Evolutionary conservation across 2,113 vertebrate genomes (phyloP).

Genomic region (Mungos mungo): DNA sequence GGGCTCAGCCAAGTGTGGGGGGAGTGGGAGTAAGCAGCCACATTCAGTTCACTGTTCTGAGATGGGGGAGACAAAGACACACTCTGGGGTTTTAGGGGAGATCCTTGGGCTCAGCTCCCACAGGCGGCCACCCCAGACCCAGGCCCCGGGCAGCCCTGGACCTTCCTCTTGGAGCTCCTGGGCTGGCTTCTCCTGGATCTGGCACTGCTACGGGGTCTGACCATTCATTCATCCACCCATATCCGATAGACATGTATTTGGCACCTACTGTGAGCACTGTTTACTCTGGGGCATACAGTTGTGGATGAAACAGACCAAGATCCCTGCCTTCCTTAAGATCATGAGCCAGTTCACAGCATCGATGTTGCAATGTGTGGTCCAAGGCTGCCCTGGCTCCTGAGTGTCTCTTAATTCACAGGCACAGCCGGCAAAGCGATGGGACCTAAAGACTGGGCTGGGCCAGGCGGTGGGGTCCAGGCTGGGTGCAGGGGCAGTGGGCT

Average conservation of each 20-base stretch:
- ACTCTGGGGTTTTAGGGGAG: too few species aligned
- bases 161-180: background rate
- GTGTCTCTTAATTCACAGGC: background rate
- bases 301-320: fast-evolving
- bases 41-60: background rate
- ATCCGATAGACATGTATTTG: background rate
- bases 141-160: background rate
- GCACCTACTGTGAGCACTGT: background rate
- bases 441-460: background rate
- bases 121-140: too few species aligned
- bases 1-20: background rate
- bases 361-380: fast-evolving
- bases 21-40: fast-evolving
- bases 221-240: too few species aligned
- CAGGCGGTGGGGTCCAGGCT: too few species aligned
- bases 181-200: background rate
- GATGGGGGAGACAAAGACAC: background rate
- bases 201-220: fast-evolving
- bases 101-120: background rate
- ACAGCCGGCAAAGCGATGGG: fast-evolving
- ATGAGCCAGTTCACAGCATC: fast-evolving
- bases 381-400: background rate
- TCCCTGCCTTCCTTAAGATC: background rate
- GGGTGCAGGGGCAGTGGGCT: too few species aligned
- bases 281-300: background rate